Base-by-base conservation (phyloP, 1,140 invertebrate species). In the Ylistrum balloti region DNA sequence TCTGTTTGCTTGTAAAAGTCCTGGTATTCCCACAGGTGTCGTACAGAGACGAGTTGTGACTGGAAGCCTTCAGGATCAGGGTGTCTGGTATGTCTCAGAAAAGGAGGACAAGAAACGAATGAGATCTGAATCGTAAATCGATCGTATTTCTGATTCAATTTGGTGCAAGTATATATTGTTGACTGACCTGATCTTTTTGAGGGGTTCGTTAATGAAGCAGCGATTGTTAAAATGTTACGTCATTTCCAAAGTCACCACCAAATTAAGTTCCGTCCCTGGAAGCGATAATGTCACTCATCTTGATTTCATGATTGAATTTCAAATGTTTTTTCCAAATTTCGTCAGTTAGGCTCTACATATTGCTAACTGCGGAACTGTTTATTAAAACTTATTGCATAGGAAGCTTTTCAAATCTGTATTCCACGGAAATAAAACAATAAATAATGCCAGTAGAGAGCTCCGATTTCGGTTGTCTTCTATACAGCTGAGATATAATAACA, bases 61-160 rank as follows among this genome's bases (percentile, higher is more conserved):
- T 9, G 56, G 56, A n/a, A 74, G 3, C 3, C 5, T 22, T 45
- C 41, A 45, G 10, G 1, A 45, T 17, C 1, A 13, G 9, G 41
- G 41, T 45, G 41, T 74, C 56, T 74, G 56, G 56, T 22, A 28
- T 28, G 56, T 28, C n/a, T 74, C 56, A 74, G n/a, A 74, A 28
- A 74, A 28, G n/a, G 56, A 45, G 56, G 56, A 74, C n/a, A 74
- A 74, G 56, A 74, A 74, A 74, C 56, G 56, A n/a, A 74, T 74
- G 28, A 9, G n/a, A 74, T 74, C 56, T n/a, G 22, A 28, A 28
- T 56, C 45, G 3, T 56, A 56, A 56, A 56, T 45, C 41, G 41
- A 45, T 45, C 17, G 10, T 17, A 13, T 13, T 45, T 45, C 10
- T 74, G 20, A 74, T 74, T 74, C 56, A 74, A 74, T 74, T 74